Conservation (phyloP, 1,140 invertebrate species). For the Melitaea cinxia region DNA sequence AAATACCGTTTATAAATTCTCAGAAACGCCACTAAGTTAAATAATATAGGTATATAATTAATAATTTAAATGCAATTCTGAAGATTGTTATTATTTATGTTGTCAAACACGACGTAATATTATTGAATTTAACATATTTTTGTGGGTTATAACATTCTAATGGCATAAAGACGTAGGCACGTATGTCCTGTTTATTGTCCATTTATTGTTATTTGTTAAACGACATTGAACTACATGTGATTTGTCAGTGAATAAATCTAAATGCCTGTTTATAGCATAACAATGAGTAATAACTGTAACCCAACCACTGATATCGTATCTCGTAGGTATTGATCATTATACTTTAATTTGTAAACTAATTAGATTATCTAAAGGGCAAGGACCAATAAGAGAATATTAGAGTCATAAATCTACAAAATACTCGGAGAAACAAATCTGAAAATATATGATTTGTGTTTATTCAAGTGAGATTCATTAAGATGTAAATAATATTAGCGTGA, state of each 20-base stretch:
- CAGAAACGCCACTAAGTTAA: background rate
- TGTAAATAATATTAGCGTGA: conserved; percentile 17
- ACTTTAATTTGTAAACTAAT: conserved; percentile 19
- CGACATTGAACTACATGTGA: conserved; percentile 38
- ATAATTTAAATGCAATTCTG: too few relatives aligned
- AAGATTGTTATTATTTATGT: too few relatives aligned
- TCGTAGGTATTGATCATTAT: background rate
- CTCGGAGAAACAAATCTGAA: too few relatives aligned
- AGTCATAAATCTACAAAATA: background rate
- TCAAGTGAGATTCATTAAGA: conserved; percentile 11
- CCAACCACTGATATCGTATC: conserved; percentile 5
- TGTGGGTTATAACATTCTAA: background rate
- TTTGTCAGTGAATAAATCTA: conserved; percentile 26
- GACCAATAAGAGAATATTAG: background rate
- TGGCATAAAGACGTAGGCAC: background rate
- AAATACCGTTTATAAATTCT: conserved; percentile 13
- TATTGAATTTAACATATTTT: too few relatives aligned
- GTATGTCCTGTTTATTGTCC: background rate
- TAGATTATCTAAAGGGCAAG: background rate
- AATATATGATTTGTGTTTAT: too few relatives aligned
- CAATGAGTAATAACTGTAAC: conserved; percentile 11
- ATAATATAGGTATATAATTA: too few relatives aligned
- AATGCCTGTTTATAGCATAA: conserved; percentile 6
- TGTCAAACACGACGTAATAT: too few relatives aligned
- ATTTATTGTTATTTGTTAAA: conserved; percentile 22